phyloP scores from a whole-genome alignment of 2,113 vertebrate genomes.

The Zosterops japonicus region DNA sequence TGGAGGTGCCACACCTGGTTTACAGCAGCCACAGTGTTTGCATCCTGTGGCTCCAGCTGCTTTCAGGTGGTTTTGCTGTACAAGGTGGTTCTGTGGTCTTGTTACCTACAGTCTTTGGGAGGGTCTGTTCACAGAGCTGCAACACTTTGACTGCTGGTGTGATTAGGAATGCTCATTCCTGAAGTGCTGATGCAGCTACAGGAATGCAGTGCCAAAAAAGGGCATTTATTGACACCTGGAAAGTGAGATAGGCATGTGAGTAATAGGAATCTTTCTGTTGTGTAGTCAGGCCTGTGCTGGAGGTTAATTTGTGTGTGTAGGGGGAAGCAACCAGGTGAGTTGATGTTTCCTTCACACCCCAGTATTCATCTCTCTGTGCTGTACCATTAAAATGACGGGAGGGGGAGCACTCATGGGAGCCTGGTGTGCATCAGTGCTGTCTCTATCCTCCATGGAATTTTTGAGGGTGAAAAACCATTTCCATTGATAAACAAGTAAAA shows the following conservation, averaged over 20 bases:
- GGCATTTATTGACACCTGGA: neutral
- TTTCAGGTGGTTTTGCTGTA: neutral
- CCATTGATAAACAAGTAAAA: neutral
- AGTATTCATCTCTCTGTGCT: neutral
- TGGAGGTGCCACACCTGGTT: neutral
- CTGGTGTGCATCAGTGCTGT: neutral
- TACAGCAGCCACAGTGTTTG: fast-evolving
- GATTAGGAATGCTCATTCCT: neutral
- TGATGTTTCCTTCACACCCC: neutral
- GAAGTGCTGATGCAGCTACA: neutral
- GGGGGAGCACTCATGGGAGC: neutral
- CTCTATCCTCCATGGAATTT: neutral
- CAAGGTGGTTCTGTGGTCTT: fast-evolving
- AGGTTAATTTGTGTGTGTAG: neutral
- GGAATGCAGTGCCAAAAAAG: neutral
- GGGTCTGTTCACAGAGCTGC: neutral
- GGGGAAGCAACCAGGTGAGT: neutral
- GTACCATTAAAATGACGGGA: neutral
- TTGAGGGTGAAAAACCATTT: neutral
- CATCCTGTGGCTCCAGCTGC: neutral
- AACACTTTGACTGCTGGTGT: neutral
- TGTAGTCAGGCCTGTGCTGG: neutral
- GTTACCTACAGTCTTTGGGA: neutral
- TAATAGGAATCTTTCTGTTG: neutral
- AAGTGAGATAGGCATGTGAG: neutral